These are phyloP conservation scores for Rhinolophus sinicus DNA, from an alignment of 2,113 vertebrate species.

Conservation along the genomic window DNA sequence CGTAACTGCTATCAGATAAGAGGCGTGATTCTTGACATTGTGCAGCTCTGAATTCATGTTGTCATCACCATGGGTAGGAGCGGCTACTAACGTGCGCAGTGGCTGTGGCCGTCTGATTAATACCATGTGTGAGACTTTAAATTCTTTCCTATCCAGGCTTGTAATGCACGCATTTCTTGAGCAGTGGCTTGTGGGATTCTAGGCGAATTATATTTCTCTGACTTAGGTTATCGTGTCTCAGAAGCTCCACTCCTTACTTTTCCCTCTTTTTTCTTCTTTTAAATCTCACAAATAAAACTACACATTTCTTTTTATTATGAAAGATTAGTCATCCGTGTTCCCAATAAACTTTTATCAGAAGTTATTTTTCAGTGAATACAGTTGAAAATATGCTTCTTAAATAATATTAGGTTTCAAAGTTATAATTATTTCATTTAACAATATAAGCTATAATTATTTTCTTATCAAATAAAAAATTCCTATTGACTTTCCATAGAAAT, in stretches of 20 bases:
- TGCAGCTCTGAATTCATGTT: slow-evolving; percentile 72
- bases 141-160: slow-evolving; percentile 75
- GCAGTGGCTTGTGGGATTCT: slow-evolving; percentile 38
- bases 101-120: slow-evolving; percentile 70
- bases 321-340: neutral
- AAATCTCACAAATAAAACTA: neutral
- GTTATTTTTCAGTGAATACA: neutral
- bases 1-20: slow-evolving; percentile 39
- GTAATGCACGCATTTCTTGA: slow-evolving; percentile 69
- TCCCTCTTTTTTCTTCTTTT: neutral
- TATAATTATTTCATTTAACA: neutral
- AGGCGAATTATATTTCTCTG: slow-evolving; percentile 66
- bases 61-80: slow-evolving; percentile 60
- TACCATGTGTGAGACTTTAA: slow-evolving; percentile 75
- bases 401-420: neutral
- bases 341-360: neutral
- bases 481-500: neutral
- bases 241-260: neutral
- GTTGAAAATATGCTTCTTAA: neutral
- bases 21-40: slow-evolving; percentile 24
- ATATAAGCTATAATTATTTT: neutral
- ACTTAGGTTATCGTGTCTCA: slow-evolving; percentile 42
- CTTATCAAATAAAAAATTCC: neutral
- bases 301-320: neutral
- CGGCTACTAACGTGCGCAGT: slow-evolving; percentile 77